phyloP scores from a whole-genome alignment of 2,888 invertebrate genomes.

The Agrochola lota region DNA sequence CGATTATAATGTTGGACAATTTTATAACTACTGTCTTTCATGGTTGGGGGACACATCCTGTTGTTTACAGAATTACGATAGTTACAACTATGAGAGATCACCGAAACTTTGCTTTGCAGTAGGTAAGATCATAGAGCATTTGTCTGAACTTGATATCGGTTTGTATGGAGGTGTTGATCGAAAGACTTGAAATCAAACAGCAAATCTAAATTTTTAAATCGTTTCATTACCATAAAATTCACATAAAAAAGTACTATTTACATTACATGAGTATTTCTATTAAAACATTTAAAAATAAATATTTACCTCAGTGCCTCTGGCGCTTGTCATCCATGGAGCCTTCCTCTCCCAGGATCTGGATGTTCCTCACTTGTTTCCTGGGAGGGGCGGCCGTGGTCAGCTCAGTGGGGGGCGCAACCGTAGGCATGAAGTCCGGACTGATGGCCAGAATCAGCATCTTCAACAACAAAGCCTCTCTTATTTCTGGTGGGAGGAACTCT shows the following conservation, averaged over 20 bases:
- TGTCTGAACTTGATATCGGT: not conserved
- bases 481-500: conserved; percentile 92
- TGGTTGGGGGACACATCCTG: conserved; percentile 37
- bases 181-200: conserved; percentile 65
- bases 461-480: conserved; percentile 93
- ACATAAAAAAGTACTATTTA: conserved; percentile 80
- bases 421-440: conserved; percentile 90
- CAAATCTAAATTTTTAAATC: conserved; percentile 61
- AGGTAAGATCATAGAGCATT: not conserved
- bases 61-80: conserved; percentile 19
- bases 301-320: conserved; percentile 78
- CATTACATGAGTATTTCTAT: conserved; percentile 81
- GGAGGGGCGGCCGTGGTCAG: conserved; percentile 88
- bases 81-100: not conserved
- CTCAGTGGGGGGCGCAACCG: conserved; percentile 84
- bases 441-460: conserved; percentile 94
- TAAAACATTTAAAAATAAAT: conserved; percentile 72
- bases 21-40: conserved; percentile 27
- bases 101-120: not conserved
- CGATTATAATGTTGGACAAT: conserved; percentile 29
- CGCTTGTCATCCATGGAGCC: conserved; percentile 83
- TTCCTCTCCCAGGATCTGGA: conserved; percentile 93
- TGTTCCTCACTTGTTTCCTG: conserved; percentile 92
- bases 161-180: not conserved
- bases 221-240: conserved; percentile 74